These are phyloP conservation scores for Nudaria mundana DNA, from an alignment of 2,888 invertebrate species.

Conservation along the genomic window DNA sequence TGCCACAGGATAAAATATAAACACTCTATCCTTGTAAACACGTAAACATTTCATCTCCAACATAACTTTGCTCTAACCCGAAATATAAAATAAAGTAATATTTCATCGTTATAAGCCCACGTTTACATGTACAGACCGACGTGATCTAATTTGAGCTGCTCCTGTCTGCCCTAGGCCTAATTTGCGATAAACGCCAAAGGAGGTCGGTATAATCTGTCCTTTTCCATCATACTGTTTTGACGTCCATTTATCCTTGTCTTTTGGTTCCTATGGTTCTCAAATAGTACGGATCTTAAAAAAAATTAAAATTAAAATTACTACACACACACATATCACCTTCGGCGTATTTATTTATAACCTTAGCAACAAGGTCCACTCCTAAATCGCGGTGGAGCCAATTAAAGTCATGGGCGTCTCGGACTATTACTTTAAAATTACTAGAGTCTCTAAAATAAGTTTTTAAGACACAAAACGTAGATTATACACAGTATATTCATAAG, in stretches of 20 bases:
- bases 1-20: too few relatives aligned
- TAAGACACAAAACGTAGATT: too few relatives aligned
- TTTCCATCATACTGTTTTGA: conserved; percentile 42
- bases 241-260: conserved; percentile 48
- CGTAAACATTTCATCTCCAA: conserved; percentile 22
- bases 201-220: conserved; percentile 36
- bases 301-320: too few relatives aligned
- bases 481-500: too few relatives aligned
- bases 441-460: too few relatives aligned
- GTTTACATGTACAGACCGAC: conserved; percentile 29
- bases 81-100: conserved; percentile 31
- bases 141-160: conserved; percentile 35
- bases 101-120: conserved; percentile 32
- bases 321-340: too few relatives aligned
- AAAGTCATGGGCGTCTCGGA: too few relatives aligned
- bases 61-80: conserved; percentile 19
- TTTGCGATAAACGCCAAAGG: conserved; percentile 39
- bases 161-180: conserved; percentile 32
- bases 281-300: neutral
- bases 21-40: conserved; percentile 14
- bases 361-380: too few relatives aligned
- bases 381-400: too few relatives aligned
- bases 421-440: too few relatives aligned
- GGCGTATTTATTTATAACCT: too few relatives aligned
- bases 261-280: conserved; percentile 20